Percentiles rank a stretch among this genome's conserved stretches.
Conservation (phyloP, 2,113 vertebrate genomes). For the Cercopithecus mona region DNA sequence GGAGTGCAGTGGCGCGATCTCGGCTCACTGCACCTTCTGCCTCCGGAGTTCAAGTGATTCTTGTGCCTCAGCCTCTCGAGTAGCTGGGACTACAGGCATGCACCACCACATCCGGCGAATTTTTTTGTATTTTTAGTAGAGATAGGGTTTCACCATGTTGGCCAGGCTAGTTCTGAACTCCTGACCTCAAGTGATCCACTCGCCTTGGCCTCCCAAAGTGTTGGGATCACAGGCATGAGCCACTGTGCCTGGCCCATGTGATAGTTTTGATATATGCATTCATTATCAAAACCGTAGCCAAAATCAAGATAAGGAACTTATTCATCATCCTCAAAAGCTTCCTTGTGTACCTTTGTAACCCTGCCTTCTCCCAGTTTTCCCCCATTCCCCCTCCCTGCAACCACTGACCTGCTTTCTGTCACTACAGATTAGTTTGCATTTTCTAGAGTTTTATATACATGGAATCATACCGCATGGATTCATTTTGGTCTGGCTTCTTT, state of each 20-base stretch:
- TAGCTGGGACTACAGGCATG: neutral
- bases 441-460: neutral
- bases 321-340: neutral
- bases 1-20: neutral
- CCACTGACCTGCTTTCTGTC: neutral
- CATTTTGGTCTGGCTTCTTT: neutral
- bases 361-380: too few relatives aligned
- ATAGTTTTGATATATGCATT: rapidly evolving
- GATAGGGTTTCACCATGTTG: neutral
- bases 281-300: neutral
- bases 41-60: neutral
- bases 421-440: neutral
- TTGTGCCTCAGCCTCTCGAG: neutral
- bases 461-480: rapidly evolving
- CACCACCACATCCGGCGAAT: neutral
- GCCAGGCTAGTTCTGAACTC: neutral
- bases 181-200: neutral
- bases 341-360: neutral
- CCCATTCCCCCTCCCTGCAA: too few relatives aligned
- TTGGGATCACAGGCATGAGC: neutral
- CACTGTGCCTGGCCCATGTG: neutral
- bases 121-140: neutral
- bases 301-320: neutral
- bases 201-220: neutral
- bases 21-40: neutral